phyloP scores from a whole-genome alignment of 2,113 vertebrate species.

The Anarrhichthys ocellatus region DNA sequence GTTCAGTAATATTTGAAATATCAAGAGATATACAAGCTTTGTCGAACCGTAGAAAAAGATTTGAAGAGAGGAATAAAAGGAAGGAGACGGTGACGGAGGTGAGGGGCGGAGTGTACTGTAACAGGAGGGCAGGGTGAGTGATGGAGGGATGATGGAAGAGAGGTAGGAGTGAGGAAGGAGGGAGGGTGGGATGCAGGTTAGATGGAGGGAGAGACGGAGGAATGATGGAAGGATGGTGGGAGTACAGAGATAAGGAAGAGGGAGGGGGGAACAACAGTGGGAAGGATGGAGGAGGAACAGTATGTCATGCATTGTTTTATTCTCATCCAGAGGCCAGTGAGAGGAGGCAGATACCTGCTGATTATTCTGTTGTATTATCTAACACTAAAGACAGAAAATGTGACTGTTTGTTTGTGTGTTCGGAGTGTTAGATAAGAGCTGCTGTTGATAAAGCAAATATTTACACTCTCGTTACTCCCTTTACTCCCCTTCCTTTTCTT shows the following conservation, averaged over 20 bases:
- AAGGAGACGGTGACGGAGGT: conserved; percentile 19
- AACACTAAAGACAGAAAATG: conserved; percentile 58
- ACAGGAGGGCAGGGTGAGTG: conserved; percentile 14
- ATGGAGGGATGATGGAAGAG: conserved; percentile 30
- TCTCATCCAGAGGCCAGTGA: conserved; percentile 77
- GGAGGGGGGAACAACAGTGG: conserved; percentile 59
- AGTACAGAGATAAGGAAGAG: conserved; percentile 64
- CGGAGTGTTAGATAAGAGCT: conserved; percentile 57
- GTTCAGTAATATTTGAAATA: conserved; percentile 52
- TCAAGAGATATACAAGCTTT: conserved; percentile 33
- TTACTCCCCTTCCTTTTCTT: background rate
- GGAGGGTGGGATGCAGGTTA: conserved; percentile 27
- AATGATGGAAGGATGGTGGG: conserved; percentile 62
- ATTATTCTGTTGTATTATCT: conserved; percentile 73
- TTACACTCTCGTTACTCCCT: conserved; percentile 25
- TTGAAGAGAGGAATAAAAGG: conserved; percentile 4
- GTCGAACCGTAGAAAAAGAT: conserved; percentile 4
- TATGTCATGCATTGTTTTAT: conserved; percentile 76
- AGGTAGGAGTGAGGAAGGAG: conserved; percentile 32
- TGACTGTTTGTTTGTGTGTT: conserved; percentile 55
- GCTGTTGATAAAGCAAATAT: conserved; percentile 48
- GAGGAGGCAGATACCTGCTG: conserved; percentile 75
- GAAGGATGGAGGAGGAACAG: conserved; percentile 75
- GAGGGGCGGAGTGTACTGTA: conserved; percentile 15
- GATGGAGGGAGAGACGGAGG: conserved; percentile 43